phyloP scores from a whole-genome alignment of 2,888 invertebrate species.

The Aporophyla nigra region DNA sequence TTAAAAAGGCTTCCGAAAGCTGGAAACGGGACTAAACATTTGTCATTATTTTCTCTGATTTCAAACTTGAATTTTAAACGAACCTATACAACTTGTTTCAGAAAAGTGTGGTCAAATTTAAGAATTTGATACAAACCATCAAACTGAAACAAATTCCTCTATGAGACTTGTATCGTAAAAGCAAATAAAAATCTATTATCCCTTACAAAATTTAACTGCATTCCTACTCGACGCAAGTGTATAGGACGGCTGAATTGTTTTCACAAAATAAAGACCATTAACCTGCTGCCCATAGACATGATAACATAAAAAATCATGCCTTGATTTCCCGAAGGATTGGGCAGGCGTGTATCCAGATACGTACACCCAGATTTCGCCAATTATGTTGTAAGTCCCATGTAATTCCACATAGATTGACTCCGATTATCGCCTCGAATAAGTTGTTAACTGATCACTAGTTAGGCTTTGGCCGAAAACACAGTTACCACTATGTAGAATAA shows the following conservation, averaged over 20 bases:
- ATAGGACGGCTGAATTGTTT: not conserved
- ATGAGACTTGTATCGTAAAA: not conserved
- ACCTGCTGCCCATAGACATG: too few species aligned
- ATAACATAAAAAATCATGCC: too few species aligned
- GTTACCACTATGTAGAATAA: too few species aligned
- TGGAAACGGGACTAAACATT: not conserved
- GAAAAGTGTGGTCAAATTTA: not conserved
- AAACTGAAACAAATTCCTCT: not conserved
- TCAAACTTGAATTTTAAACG: not conserved
- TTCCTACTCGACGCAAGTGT: not conserved
- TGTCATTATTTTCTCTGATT: not conserved
- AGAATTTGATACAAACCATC: not conserved
- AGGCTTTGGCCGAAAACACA: too few species aligned
- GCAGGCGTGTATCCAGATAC: too few species aligned
- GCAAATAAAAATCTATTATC: not conserved
- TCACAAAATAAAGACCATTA: too few species aligned
- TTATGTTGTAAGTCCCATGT: too few species aligned
- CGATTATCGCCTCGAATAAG: too few species aligned
- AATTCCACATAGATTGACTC: too few species aligned
- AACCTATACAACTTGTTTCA: not conserved
- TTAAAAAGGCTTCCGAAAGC: constrained; percentile 7
- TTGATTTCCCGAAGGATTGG: too few species aligned
- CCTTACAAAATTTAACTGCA: not conserved
- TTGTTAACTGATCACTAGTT: too few species aligned
- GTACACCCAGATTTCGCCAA: too few species aligned